Base-by-base conservation (phyloP, 2,888 invertebrate genomes). In the Theristus sp. region DNA sequence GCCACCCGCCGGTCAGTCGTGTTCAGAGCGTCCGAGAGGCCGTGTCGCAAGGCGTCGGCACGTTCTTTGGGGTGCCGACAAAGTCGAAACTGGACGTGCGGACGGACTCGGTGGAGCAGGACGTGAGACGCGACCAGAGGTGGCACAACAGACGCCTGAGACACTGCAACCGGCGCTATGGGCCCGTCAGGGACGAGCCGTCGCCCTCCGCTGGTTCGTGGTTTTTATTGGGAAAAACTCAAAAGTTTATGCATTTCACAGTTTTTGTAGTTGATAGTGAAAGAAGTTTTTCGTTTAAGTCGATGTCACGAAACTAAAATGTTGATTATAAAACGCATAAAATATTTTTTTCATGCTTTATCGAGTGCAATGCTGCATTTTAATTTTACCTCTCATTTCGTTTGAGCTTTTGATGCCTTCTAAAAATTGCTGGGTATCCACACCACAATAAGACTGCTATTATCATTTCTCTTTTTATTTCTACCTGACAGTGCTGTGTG, bases 1-100 rank as follows among this genome's bases (percentile, higher is more conserved):
- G n/a, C n/a, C n/a, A n/a, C n/a, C n/a, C n/a, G n/a, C n/a, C n/a
- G 38, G 17, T 53, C 2, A 13, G 6, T 38, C 6, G 17, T 13
- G 2, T 30, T 10, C 22, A n/a, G 10, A 52, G 52, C 28, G 38
- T 58, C 24, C 49, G 58, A 6, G 58, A 58, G 28, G 26, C 28
- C 13, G 38, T 58, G 25, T 27, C 52, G 10, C 52, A 58, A n/a
- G 26, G 6, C 13, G 27, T 58, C 22, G 58, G 46, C 52, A 2
- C 2, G 1, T 58, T 58, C 53, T 52, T 58, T 52, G 58, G 58
- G 1, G 49, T 58, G 47, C 30, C 58, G 47, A n/a, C 27, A 1
- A 27, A 27, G 31, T n/a, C 58, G 22, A 49, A n/a, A 6, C 2
- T 29, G 20, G 22, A 22, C 10, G 31, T 22, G 31, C 27, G 1